Evolutionary conservation across 2,797 vertebrate genomes (phyloP).

Genomic region (Apogon hyalosoma): DNA sequence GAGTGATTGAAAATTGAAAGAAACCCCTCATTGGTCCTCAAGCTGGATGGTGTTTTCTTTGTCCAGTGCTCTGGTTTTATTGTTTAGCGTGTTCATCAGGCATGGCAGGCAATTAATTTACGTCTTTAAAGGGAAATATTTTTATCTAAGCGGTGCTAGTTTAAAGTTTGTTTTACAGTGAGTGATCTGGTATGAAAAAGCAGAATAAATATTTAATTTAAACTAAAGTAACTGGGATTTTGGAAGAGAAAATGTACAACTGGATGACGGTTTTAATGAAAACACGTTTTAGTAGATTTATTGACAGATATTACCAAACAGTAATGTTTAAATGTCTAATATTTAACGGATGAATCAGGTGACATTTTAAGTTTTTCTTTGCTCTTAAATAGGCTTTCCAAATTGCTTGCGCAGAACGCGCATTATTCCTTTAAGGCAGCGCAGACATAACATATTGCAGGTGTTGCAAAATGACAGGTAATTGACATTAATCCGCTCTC

Average conservation of each 20-base stretch:
- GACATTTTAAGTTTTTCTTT: too few species aligned
- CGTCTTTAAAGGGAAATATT: slow-evolving; percentile 28
- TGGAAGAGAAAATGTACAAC: too few species aligned
- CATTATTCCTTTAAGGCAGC: slow-evolving; percentile 9
- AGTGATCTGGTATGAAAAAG: slow-evolving; percentile 2
- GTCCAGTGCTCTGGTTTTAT: slow-evolving; percentile 51
- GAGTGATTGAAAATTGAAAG: slow-evolving; percentile 79
- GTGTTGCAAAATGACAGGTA: slow-evolving; percentile 78
- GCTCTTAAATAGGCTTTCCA: neutral
- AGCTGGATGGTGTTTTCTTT: slow-evolving; percentile 70
- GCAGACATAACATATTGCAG: slow-evolving; percentile 54
- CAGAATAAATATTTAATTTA: slow-evolving; percentile 6
- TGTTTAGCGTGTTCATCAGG: slow-evolving; percentile 52
- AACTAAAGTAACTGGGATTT: too few species aligned
- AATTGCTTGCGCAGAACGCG: neutral
- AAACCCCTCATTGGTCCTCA: slow-evolving; percentile 74
- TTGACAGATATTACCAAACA: neutral
- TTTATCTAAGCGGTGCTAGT: slow-evolving; percentile 44
- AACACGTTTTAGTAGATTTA: too few species aligned
- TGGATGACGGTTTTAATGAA: rapidly evolving
- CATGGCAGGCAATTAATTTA: slow-evolving; percentile 41
- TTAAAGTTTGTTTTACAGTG: slow-evolving; percentile 29
- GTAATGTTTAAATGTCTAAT: neutral
- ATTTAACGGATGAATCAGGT: neutral
- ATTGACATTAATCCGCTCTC: slow-evolving; percentile 81